These are phyloP conservation scores for Barypeithes pellucidus DNA, from an alignment of 2,888 invertebrate genomes.

Conservation along the genomic window DNA sequence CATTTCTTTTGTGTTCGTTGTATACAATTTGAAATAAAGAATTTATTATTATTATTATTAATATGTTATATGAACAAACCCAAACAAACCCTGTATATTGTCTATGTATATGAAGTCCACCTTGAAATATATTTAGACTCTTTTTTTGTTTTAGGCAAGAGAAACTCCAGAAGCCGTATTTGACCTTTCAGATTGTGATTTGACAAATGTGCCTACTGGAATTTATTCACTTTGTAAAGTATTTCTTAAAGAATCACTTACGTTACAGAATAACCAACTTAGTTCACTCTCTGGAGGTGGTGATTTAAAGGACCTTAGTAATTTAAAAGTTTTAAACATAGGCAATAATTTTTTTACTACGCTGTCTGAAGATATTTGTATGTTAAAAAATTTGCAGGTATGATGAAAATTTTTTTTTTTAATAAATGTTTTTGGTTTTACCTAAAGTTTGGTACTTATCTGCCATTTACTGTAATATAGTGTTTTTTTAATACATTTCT, in stretches of 20 bases:
- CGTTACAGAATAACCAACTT: constrained; percentile 80
- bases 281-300: constrained; percentile 82
- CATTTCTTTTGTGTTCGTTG: too few species aligned
- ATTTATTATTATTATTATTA: too few species aligned
- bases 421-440: too few species aligned
- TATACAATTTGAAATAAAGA: too few species aligned
- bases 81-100: too few species aligned
- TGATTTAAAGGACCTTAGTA: constrained; percentile 79
- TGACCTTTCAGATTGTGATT: constrained; percentile 85
- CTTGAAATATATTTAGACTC: too few species aligned
- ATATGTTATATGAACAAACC: too few species aligned
- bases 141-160: constrained; percentile 73
- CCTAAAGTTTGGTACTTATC: too few species aligned
- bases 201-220: constrained; percentile 83
- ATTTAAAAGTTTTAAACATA: constrained; percentile 79
- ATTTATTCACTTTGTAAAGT: constrained; percentile 88
- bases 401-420: too few species aligned
- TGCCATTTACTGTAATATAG: too few species aligned
- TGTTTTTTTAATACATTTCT: too few species aligned
- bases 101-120: too few species aligned
- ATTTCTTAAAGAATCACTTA: constrained; percentile 82
- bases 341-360: constrained; percentile 78
- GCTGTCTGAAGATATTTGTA: constrained; percentile 78
- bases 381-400: constrained; percentile 80
- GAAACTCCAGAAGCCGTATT: constrained; percentile 88